These are phyloP conservation scores for Nymphicus hollandicus DNA, from an alignment of 2,113 vertebrate species.

Conservation along the genomic window DNA sequence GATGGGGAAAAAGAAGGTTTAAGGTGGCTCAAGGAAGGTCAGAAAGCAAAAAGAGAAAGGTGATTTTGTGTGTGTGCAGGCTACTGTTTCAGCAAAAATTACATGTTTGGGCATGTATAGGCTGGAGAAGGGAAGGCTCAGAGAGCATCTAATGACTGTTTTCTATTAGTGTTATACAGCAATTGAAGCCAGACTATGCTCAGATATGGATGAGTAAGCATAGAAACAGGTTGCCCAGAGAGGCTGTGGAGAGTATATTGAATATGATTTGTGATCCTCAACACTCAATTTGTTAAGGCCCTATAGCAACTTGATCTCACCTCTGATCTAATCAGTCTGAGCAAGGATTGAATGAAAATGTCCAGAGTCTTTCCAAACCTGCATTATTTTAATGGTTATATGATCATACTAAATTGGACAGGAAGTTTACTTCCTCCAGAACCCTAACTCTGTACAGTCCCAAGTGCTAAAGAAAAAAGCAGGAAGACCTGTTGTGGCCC, in stretches of 20 bases:
- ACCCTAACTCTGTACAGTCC: not conserved
- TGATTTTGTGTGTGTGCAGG: not conserved
- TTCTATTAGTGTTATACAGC: not conserved
- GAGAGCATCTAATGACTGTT: not conserved
- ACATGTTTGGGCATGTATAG: not conserved
- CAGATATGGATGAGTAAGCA: not conserved
- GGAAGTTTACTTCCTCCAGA: not conserved
- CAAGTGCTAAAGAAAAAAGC: not conserved
- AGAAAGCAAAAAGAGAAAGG: not conserved
- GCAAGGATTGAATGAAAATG: not conserved
- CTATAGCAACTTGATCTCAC: not conserved
- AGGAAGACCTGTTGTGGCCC: not conserved
- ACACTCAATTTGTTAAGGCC: not conserved
- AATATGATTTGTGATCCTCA: not conserved
- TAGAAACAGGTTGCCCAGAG: not conserved
- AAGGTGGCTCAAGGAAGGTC: fast-evolving
- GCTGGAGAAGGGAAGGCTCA: not conserved
- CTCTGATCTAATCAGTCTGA: not conserved
- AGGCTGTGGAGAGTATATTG: not conserved
- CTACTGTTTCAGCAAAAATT: not conserved
- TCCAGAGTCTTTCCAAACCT: not conserved
- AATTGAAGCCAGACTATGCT: not conserved
- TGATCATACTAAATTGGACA: not conserved
- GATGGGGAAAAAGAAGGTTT: not conserved
- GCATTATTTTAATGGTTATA: not conserved